A percentile compares a stretch with the other conserved stretches of the same genome.
phyloP scores from a whole-genome alignment of 2,888 invertebrate genomes.

The Dicyrtomina minuta region DNA sequence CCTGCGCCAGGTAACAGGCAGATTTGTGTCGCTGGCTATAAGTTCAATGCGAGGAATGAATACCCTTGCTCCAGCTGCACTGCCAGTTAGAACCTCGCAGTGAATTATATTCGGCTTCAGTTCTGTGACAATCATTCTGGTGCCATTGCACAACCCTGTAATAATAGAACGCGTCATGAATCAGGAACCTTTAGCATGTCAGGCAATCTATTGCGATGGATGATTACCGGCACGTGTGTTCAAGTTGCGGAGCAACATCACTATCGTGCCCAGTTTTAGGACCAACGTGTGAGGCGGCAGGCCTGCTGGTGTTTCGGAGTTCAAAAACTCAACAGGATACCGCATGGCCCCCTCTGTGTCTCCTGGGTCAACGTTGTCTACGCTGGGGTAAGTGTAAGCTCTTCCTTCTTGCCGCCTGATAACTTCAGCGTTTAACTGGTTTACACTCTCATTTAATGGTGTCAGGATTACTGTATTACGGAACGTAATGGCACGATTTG shows the following conservation, averaged over 20 bases:
- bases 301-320: background rate
- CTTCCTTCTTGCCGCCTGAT: no score
- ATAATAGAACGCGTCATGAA: no score
- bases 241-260: slow-evolving; percentile 33
- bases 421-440: no score
- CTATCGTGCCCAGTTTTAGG: background rate
- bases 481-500: background rate
- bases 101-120: slow-evolving; percentile 3
- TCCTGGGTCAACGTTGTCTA: no score
- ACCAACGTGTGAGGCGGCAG: no score
- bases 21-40: no score
- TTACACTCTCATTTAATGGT: slow-evolving; percentile 25
- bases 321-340: no score
- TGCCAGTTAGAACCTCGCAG: slow-evolving; percentile 18
- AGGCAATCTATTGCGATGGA: slow-evolving; percentile 43
- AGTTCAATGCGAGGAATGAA: no score
- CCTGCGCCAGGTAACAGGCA: slow-evolving; percentile 32
- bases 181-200: background rate
- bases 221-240: slow-evolving; percentile 42
- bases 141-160: slow-evolving; percentile 33
- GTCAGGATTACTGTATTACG: slow-evolving; percentile 22
- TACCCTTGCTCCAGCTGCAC: no score
- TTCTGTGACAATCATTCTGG: slow-evolving; percentile 15
- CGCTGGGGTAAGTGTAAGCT: no score
- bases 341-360: no score